phyloP scores from a whole-genome alignment of 1,140 invertebrate genomes.

The Latrodectus geometricus region DNA sequence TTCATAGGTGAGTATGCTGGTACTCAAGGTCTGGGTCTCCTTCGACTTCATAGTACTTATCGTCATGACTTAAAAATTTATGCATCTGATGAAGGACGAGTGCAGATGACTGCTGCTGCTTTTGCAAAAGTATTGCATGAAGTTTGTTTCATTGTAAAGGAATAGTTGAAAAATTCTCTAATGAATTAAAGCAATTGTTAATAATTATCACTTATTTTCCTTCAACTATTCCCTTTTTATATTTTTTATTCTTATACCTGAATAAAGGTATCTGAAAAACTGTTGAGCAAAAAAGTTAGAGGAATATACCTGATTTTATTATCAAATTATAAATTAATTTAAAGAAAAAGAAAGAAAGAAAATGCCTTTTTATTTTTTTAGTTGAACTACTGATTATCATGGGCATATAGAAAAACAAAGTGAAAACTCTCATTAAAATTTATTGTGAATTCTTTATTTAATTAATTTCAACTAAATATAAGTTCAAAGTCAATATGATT shows the following conservation, averaged over 20 bases:
- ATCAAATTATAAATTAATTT: too few relatives aligned
- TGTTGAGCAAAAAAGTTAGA: too few relatives aligned
- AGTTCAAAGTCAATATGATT: too few relatives aligned
- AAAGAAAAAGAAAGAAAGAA: too few relatives aligned
- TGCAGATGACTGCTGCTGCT: constrained; percentile 99
- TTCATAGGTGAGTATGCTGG: constrained; percentile 84
- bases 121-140: constrained; percentile 86
- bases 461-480: too few relatives aligned
- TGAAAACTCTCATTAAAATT: too few relatives aligned
- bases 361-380: too few relatives aligned
- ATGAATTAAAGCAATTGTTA: not conserved
- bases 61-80: constrained; percentile 99
- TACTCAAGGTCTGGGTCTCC: constrained; percentile 90
- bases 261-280: too few relatives aligned
- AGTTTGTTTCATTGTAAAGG: not conserved
- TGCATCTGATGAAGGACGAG: constrained; percentile 97
- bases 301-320: too few relatives aligned
- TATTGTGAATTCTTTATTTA: too few relatives aligned
- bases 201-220: not conserved
- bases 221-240: not conserved
- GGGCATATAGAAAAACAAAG: too few relatives aligned
- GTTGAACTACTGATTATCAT: too few relatives aligned
- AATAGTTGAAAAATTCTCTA: not conserved
- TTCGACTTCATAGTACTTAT: constrained; percentile 96
- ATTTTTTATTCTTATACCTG: not conserved